Conservation (phyloP, 2,888 invertebrate genomes). For the Bruchidius siliquastri region DNA sequence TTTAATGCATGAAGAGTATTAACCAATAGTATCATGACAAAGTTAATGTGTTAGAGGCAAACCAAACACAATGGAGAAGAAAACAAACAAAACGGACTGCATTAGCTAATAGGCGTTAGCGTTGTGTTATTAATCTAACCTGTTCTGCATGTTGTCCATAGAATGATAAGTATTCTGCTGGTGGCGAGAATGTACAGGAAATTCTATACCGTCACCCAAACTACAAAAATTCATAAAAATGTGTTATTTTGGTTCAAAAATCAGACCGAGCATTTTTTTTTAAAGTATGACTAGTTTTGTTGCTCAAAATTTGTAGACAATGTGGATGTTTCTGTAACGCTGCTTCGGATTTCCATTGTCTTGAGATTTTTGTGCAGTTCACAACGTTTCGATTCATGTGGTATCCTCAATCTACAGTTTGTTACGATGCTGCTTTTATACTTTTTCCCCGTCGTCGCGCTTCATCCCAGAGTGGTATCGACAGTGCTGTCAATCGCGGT, state of each 20-base stretch:
- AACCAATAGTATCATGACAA: conserved; percentile 17
- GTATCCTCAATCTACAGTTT: too few relatives aligned
- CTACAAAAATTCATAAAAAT: conserved; percentile 52
- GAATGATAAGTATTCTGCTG: conserved; percentile 76
- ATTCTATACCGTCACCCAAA: conserved; percentile 86
- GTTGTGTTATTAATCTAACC: conserved; percentile 56
- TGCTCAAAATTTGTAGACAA: too few relatives aligned
- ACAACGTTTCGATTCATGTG: too few relatives aligned
- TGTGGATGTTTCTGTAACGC: too few relatives aligned
- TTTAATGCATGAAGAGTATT: conserved; percentile 18
- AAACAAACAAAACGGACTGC: conserved; percentile 16
- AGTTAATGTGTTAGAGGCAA: conserved; percentile 20
- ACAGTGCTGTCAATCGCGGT: too few relatives aligned
- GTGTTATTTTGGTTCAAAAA: conserved; percentile 5
- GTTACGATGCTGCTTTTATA: too few relatives aligned
- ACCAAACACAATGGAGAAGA: conserved; percentile 2
- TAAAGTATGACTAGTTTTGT: background rate
- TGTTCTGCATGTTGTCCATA: conserved; percentile 81
- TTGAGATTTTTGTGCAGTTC: too few relatives aligned
- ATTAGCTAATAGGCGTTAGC: conserved; percentile 19
- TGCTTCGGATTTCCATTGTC: too few relatives aligned
- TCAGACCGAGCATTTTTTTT: background rate
- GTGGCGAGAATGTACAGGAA: conserved; percentile 70
- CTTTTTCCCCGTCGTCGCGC: too few relatives aligned
- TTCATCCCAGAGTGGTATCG: too few relatives aligned